Percentiles rank a stretch among this genome's conserved stretches.
phyloP scores from a whole-genome alignment of 2,113 vertebrate species.

The Chaetops frenatus region DNA sequence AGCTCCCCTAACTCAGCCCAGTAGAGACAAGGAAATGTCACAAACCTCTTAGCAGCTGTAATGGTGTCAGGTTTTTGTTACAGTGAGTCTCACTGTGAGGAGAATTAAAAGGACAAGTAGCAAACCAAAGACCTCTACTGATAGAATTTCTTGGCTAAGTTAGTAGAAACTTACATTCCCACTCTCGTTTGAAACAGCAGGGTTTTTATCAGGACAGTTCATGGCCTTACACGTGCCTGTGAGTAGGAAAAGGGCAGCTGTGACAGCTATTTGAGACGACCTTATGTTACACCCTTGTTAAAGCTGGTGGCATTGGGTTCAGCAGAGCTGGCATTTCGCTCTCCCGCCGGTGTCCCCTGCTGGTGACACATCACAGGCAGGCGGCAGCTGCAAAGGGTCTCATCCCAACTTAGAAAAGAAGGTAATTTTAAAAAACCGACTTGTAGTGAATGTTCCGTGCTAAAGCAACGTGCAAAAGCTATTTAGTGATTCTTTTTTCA shows the following conservation, averaged over 20 bases:
- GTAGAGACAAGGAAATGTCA: not conserved
- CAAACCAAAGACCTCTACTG: not conserved
- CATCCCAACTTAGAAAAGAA: not conserved
- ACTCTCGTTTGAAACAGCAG: not conserved
- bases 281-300: not conserved
- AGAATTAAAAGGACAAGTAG: not conserved
- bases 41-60: not conserved
- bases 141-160: not conserved
- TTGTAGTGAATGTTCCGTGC: not conserved
- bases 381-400: not conserved
- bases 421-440: not conserved
- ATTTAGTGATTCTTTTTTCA: not conserved
- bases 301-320: not conserved
- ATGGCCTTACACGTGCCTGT: not conserved
- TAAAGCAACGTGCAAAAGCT: not conserved
- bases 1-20: not conserved
- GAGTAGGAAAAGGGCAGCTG: not conserved
- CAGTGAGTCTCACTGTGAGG: not conserved
- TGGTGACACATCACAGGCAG: not conserved
- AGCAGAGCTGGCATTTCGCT: not conserved
- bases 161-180: not conserved
- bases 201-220: not conserved
- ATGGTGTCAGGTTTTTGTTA: not conserved
- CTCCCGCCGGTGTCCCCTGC: not conserved
- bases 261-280: not conserved